Base-by-base conservation (phyloP, 2,113 vertebrate genomes). In the Gymnocephalus cernua region DNA sequence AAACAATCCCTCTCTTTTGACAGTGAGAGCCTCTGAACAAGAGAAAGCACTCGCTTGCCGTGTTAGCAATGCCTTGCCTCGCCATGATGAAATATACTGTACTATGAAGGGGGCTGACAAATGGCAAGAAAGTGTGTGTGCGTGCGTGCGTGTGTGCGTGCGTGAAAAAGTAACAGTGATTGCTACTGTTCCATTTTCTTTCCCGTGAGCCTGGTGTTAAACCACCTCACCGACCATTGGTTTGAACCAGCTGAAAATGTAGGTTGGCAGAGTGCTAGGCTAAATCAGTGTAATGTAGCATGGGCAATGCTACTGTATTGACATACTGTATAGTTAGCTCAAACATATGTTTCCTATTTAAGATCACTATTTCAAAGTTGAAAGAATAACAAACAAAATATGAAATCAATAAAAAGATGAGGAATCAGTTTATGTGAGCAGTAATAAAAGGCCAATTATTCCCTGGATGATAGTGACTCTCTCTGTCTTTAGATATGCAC, bases 1-100 rank as follows among this genome's bases (percentile, higher is more conserved):
- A 61, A 78, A 54, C 64, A 77, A 77, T 53, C 62, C 41, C 27
- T 88, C 73, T 61, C 50, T 25, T 41, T 29, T 81, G 77, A 91
- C 88, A 87, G 75, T 8, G 54, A 87, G 77, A 84, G 71, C 50
- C 38, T 63, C 58, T 74, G 83, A 91, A 89, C 87, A 90, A 90
- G 87, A 86, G 74, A 89, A 92, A 91, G 92, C 89, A 85, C 85
- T 92, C 44, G 32, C 69, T 53, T 58, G 44, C 57, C 18, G 19
- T 81, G 86, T 89, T 85, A 84, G 86, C 62, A 14, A 70, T 75
- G 74, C 65, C 71, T 79, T 63, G 78, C 53, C 74, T 66, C 35
- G 19, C 69, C 72, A 23, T 81, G 86, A 89, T 91, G 86, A 91
- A 88, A 89, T 83, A 89, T 88, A 66, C 53, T 59, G 53, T 53